Evolutionary conservation across 1,140 invertebrate genomes (phyloP).

Genomic region (Eriosoma lanigerum): DNA sequence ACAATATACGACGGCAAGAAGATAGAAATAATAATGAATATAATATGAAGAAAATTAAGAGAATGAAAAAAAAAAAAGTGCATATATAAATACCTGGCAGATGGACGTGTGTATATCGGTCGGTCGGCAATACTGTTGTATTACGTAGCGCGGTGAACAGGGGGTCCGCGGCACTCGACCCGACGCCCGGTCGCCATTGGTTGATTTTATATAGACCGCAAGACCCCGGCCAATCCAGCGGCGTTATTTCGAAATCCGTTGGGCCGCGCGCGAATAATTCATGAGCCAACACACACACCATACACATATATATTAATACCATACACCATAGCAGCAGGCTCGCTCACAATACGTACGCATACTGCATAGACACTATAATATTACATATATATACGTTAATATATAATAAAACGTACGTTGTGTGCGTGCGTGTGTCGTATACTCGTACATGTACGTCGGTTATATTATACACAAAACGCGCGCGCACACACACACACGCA

Average conservation of each 20-base stretch:
- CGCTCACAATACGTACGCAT: not conserved
- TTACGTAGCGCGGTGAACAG: conserved; percentile 45
- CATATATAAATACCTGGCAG: conserved; percentile 51
- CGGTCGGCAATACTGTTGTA: conserved; percentile 50
- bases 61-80: conserved; percentile 29
- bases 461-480: conserved; percentile 10
- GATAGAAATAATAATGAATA: no score
- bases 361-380: not conserved
- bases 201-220: conserved; percentile 49
- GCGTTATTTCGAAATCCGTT: conserved; percentile 50
- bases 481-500: not conserved
- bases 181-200: conserved; percentile 43
- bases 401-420: conserved; percentile 13
- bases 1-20: not conserved
- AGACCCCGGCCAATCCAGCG: conserved; percentile 32
- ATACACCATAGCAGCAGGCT: conserved; percentile 12
- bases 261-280: conserved; percentile 51
- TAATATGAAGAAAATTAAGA: no score
- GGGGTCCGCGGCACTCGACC: conserved; percentile 47
- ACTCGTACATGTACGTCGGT: not conserved
- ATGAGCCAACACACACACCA: conserved; percentile 37
- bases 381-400: not conserved
- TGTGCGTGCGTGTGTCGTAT: not conserved
- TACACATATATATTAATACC: not conserved
- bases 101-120: conserved; percentile 49